Evolutionary conservation across 2,797 vertebrate species (phyloP).

Genomic region (Cryptoprocta ferox): DNA sequence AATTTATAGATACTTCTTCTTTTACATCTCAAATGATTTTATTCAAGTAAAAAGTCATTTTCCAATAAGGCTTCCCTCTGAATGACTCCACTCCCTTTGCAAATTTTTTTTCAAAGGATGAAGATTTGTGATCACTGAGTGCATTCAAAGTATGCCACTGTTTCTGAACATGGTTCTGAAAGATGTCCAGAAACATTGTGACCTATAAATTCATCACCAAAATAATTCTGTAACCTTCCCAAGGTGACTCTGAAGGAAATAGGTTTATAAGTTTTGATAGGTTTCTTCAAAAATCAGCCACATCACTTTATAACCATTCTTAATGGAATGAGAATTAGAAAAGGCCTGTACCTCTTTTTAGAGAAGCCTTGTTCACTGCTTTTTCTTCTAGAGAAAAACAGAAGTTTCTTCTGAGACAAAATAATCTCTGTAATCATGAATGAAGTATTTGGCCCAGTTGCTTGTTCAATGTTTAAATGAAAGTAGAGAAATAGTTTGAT

Average conservation of each 20-base stretch:
- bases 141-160: not conserved
- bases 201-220: not conserved
- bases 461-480: not conserved
- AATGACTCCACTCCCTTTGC: not conserved
- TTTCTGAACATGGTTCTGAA: not conserved
- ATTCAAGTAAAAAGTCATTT: not conserved
- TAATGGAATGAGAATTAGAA: not conserved
- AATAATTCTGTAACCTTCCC: not conserved
- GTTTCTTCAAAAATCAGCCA: not conserved
- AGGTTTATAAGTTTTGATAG: not conserved
- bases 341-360: not conserved
- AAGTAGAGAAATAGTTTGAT: conserved; percentile 1
- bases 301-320: not conserved
- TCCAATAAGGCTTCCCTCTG: not conserved
- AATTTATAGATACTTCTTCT: not conserved
- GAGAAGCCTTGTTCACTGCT: not conserved
- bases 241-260: conserved; percentile 18
- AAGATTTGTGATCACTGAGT: not conserved
- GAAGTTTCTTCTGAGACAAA: not conserved
- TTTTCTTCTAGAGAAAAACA: not conserved
- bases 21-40: not conserved
- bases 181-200: not conserved
- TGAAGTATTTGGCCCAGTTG: not conserved
- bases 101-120: not conserved
- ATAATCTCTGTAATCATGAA: not conserved